Base-by-base conservation (phyloP, 2,888 invertebrate genomes). In the Bembecia ichneumoniformis region DNA sequence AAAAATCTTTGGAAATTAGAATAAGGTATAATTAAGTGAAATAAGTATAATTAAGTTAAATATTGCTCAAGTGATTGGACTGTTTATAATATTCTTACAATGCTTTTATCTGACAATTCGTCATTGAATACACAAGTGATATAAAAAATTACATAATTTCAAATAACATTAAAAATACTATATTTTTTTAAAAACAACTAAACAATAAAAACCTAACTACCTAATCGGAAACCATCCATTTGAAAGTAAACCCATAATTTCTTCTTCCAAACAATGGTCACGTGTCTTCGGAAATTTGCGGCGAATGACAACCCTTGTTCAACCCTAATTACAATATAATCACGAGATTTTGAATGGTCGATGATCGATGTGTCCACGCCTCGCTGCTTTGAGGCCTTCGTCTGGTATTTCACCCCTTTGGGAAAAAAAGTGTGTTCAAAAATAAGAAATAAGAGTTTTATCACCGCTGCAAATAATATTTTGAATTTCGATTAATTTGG, bases 261-360 rank as follows among this genome's bases (percentile, higher is more conserved):
- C 53, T 61, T 52, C 54, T 28, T 28, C 46, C 72, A 70, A 74
- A 79, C 77, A 78, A 78, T 65, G 57, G 69, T 36, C 81, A 78
- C 79, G 80, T 77, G 80, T 49, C 64, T 44, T 15, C 16, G 16
- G 15, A 44, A 44, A 44, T 44, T 44, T 44, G 44, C 17, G 44
- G 40, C 14, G 28, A 40, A 3, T 44, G 15, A 15, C 15, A 44
- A 11, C 57, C 54, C 54, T 48, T 52, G 54, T 50, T 47, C 50
- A 47, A 47, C 47, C 48, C 50, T 64, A 63, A 68, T 69, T 68
- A 64, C 56, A 57, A 60, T 57, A 58, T 65, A 65, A 68, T 68
- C 55, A 49, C 46, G 52, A 44, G n/a, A 40, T n/a, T 17, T 44
- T 13, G 15, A 16, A 15, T 15, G 44, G 11, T 14, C 17, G 4